A percentile compares a stretch with the other conserved stretches of the same genome.
Evolutionary conservation across 2,888 invertebrate species (phyloP).

Genomic region (Patella ulyssiponensis): DNA sequence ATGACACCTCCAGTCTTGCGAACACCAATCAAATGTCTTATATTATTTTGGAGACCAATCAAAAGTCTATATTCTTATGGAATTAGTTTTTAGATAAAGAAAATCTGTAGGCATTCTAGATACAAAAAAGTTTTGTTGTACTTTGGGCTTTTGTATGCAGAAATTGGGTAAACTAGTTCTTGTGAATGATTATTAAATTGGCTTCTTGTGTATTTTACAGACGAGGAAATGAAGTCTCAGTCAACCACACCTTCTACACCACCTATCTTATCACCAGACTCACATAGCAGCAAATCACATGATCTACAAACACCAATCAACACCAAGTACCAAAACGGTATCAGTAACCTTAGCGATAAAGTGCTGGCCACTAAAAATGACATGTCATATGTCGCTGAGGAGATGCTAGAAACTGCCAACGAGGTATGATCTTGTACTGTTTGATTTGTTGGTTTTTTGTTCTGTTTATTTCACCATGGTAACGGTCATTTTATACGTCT

Average conservation of each 20-base stretch:
- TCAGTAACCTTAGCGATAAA: conserved; percentile 53
- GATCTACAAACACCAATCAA: conserved; percentile 13
- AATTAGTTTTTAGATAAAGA: too few species aligned
- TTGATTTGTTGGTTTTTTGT: background rate
- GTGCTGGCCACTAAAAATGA: conserved; percentile 48
- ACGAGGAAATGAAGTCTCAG: conserved; percentile 18
- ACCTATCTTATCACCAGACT: background rate
- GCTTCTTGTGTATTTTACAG: background rate
- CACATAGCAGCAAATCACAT: conserved; percentile 15
- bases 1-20: too few species aligned
- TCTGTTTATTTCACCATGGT: too few species aligned
- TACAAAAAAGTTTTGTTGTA: too few species aligned
- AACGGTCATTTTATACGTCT: too few species aligned
- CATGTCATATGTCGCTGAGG: conserved; percentile 52
- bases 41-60: too few species aligned
- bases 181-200: too few species aligned
- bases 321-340: conserved; percentile 33
- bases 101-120: too few species aligned
- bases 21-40: too few species aligned
- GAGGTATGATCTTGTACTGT: conserved; percentile 43
- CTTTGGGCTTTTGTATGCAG: too few species aligned
- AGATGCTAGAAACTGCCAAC: conserved; percentile 55
- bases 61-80: too few species aligned
- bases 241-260: conserved; percentile 10
- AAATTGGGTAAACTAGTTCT: too few species aligned